These are phyloP conservation scores for Chiroxiphia lanceolata DNA, from an alignment of 2,797 vertebrate genomes.

Conservation along the genomic window DNA sequence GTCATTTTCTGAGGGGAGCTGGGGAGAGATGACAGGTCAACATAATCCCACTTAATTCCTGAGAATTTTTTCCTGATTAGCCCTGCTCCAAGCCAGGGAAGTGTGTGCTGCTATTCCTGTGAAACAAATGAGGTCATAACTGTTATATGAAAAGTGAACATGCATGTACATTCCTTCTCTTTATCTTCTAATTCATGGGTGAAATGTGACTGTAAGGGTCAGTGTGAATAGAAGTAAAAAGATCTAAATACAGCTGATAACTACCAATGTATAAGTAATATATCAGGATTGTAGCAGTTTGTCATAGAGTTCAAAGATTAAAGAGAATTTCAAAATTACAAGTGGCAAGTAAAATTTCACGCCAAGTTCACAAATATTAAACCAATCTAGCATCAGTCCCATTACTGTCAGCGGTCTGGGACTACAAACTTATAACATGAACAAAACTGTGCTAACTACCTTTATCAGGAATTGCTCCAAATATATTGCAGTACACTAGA, in stretches of 20 bases:
- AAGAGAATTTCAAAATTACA: not conserved
- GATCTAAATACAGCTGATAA: not conserved
- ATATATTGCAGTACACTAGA: not conserved
- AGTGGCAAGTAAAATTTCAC: not conserved
- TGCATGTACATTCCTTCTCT: not conserved
- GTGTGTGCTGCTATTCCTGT: not conserved
- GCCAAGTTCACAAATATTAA: not conserved
- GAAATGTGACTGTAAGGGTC: not conserved
- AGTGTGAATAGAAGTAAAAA: not conserved
- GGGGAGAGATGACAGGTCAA: not conserved
- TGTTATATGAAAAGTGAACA: not conserved
- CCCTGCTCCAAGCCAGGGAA: not conserved
- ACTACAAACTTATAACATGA: not conserved
- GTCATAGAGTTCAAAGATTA: not conserved
- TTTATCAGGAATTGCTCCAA: not conserved
- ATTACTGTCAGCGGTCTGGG: not conserved
- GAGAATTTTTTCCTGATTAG: not conserved
- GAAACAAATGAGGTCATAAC: not conserved
- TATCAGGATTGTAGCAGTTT: not conserved
- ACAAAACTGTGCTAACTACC: not conserved
- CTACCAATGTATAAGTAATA: not conserved
- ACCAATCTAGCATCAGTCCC: not conserved
- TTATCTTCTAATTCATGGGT: not conserved
- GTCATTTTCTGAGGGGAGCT: not conserved
- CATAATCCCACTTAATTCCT: not conserved